phyloP scores from a whole-genome alignment of 2,113 vertebrate genomes.

The Arvicanthis niloticus region DNA sequence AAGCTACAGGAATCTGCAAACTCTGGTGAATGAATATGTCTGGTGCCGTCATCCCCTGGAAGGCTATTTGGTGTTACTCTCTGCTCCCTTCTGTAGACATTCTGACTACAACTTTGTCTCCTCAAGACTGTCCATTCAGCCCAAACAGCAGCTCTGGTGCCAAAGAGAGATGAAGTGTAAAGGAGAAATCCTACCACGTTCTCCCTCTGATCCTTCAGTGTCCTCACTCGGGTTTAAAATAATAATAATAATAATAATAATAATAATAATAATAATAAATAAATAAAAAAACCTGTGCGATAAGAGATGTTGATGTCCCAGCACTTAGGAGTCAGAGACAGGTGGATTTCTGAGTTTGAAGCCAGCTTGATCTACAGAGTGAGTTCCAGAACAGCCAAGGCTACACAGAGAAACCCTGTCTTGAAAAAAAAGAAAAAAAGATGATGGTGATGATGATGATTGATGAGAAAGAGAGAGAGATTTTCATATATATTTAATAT shows the following conservation, averaged over 20 bases:
- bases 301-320: background rate
- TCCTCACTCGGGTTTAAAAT: background rate
- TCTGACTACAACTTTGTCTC: background rate
- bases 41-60: background rate
- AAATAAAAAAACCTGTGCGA: background rate
- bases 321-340: too few relatives aligned
- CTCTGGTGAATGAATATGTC: constrained; percentile 30
- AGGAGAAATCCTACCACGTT: background rate
- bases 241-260: too few relatives aligned
- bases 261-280: too few relatives aligned
- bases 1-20: constrained; percentile 33
- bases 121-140: background rate
- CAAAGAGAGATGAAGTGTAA: background rate
- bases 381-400: too few relatives aligned
- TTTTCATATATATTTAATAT: too few relatives aligned
- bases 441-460: too few relatives aligned
- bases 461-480: too few relatives aligned
- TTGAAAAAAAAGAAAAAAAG: too few relatives aligned
- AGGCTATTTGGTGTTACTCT: background rate
- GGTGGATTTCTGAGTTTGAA: too few relatives aligned
- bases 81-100: background rate
- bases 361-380: too few relatives aligned
- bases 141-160: background rate
- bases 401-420: too few relatives aligned
- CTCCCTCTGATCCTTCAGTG: background rate